Base-by-base conservation (phyloP, 1,140 invertebrate species). In the Zophobas atratus region DNA sequence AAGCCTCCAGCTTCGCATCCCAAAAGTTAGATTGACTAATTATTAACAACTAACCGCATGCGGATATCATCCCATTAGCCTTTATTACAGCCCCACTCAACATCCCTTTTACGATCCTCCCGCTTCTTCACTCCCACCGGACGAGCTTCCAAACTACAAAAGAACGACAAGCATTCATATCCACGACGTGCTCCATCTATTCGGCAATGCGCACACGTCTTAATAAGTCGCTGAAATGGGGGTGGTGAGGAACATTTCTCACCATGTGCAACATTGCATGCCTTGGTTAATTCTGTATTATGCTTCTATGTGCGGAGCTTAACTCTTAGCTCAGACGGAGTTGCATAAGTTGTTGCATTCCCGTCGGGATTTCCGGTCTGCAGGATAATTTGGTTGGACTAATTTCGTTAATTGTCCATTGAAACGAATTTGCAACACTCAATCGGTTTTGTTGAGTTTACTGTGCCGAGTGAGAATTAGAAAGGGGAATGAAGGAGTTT, bases 321-420 rank as follows among this genome's bases (percentile, higher is more conserved):
- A 67, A 39, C 60, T 67, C 60, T 67, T 67, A 43, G 41, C 46
- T 41, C 56, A n/a, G 63, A 70, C 71, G 70, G 38, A 76, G 49
- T 63, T 70, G 51, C 51, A 57, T 38, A 70, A 77, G 63, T 75
- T 51, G 46, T 56, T 70, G 67, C 49, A 57, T 79, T 70, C 75
- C 56, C 70, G 6, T 38, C 36, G 56, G 74, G 57, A 51, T 77
- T 79, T 72, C 63, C 63, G 48, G 60, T 76, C 63, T n/a, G 73
- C 51, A 75, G 67, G 76, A 79, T 79, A 79, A 79, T 77, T 57
- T 73, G 75, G 75, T 70, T 38, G 53, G 70, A 67, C 79, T 75
- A 77, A 80, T 80, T 80, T 79, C 67, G 70, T 75, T 79, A 79
- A 79, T 79, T 79, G 39, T n/a, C 39, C 60, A 67, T 67, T 43